Percentiles rank a stretch among this genome's conserved stretches.
These are phyloP conservation scores for Seriola rivoliana DNA, from an alignment of 2,113 vertebrate genomes.

Conservation along the genomic window DNA sequence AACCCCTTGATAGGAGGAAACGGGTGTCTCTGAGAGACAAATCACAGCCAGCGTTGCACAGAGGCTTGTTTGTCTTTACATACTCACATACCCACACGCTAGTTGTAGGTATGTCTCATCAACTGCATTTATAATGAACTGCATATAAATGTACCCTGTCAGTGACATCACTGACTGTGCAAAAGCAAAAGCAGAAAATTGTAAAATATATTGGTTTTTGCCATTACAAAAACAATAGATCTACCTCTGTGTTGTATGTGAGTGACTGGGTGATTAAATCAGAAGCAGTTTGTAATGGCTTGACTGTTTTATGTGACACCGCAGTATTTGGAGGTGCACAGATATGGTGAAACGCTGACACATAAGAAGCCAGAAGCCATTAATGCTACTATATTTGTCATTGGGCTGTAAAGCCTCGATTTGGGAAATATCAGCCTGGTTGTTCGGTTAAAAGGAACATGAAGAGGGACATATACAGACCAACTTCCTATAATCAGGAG, in stretches of 20 bases:
- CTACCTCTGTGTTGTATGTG: background rate
- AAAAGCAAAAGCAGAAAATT: background rate
- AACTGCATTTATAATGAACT: slow-evolving; percentile 40
- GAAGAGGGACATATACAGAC: slow-evolving; percentile 88
- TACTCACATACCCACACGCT: slow-evolving; percentile 44
- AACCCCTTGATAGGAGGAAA: slow-evolving; percentile 86
- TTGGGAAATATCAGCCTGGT: slow-evolving; percentile 89
- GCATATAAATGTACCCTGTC: background rate
- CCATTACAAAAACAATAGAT: slow-evolving; percentile 26
- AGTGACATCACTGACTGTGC: slow-evolving; percentile 30
- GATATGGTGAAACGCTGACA: slow-evolving; percentile 88
- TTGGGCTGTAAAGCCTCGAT: slow-evolving; percentile 83
- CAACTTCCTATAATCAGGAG: slow-evolving; percentile 84
- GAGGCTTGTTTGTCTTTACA: slow-evolving; percentile 79
- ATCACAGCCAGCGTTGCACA: slow-evolving; percentile 82
- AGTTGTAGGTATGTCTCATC: slow-evolving; percentile 59
- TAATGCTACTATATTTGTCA: slow-evolving; percentile 96
- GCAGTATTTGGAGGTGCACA: slow-evolving; percentile 83
- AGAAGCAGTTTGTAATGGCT: slow-evolving; percentile 68
- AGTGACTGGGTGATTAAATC: slow-evolving; percentile 35
- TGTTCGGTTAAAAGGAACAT: slow-evolving; percentile 88
- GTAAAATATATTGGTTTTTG: slow-evolving; percentile 20
- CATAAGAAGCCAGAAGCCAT: slow-evolving; percentile 86
- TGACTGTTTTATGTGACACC: slow-evolving; percentile 81
- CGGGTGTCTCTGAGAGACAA: slow-evolving; percentile 83